Percentiles rank a stretch among this genome's conserved stretches.
These are phyloP conservation scores for Brachypalpus laphriformis DNA, from an alignment of 2,888 invertebrate species.

Conservation along the genomic window DNA sequence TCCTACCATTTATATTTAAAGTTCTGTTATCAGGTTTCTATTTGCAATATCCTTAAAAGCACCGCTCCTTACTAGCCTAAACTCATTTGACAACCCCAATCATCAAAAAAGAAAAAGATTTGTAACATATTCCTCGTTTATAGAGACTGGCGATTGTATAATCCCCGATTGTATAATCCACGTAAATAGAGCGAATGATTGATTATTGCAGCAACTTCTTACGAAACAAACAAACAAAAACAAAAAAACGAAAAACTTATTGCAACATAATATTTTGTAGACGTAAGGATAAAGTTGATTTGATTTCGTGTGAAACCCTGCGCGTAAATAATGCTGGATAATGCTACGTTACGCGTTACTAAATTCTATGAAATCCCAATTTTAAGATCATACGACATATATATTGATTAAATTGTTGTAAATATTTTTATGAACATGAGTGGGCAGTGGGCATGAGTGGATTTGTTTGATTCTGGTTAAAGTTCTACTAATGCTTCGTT, in stretches of 20 bases:
- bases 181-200: conserved; percentile 77
- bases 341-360: conserved; percentile 9
- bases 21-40: too few species aligned
- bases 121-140: conserved; percentile 75
- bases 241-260: not conserved
- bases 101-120: too few species aligned
- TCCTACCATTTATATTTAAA: too few species aligned
- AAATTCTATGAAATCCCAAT: not conserved
- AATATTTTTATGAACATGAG: not conserved
- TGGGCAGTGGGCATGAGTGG: not conserved
- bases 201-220: conserved; percentile 14
- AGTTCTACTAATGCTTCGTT: conserved; percentile 28
- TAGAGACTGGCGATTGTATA: conserved; percentile 82
- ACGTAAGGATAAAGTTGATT: conserved; percentile 36
- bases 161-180: conserved; percentile 79
- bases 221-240: conserved; percentile 8
- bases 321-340: conserved; percentile 27
- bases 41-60: conserved; percentile 2
- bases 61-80: conserved; percentile 29
- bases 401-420: not conserved
- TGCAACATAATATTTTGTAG: conserved; percentile 33
- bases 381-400: too few species aligned
- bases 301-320: conserved; percentile 15
- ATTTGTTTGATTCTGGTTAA: too few species aligned
- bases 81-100: not conserved